Base-by-base conservation (phyloP, 2,888 invertebrate species). In the Apotomis turbidana region DNA sequence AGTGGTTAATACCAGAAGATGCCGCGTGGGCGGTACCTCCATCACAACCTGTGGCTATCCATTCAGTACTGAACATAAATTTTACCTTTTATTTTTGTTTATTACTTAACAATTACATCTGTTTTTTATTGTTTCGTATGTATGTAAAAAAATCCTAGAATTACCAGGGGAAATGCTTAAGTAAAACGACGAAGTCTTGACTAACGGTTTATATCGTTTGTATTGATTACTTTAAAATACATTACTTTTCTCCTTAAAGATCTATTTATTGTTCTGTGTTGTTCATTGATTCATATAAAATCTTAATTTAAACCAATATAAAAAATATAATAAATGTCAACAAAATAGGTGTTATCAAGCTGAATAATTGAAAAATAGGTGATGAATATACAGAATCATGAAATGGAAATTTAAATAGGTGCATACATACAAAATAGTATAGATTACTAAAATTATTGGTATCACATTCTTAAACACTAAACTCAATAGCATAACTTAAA, bases 391-490 rank as follows among this genome's bases (percentile, higher is more conserved):
- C 83, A 87, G 78, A 84, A 82, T 79, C 77, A 75, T 76, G 70
- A 77, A 83, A 80, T 84, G 82, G 79, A 83, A 83, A 83, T 84
- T 80, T 78, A 78, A 82, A 84, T 87, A 89, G 83, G 86, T 85
- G 86, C 82, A 87, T 81, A 82, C 82, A 83, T 84, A 85, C 82
- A 81, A 79, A 83, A 80, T 82, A 85, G 84, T 84, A 86, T 85
- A 85, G 81, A 86, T 87, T 85, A 83, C 92, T 91, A 90, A 92
- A 77, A 87, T 85, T 88, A 91, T 91, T 92, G 91, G 93, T 93
- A 93, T 93, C 93, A 93, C 93, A 90, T 90, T 90, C 91, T 93
- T 92, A 91, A 79, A 86, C 82, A 83, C 87, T 90, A 89, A 83
- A 83, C 79, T 84, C 83, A 87, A 88, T 88, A 87, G 86, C 84